Conservation (phyloP, 1,140 invertebrate genomes). For the Araneus ventricosus region DNA sequence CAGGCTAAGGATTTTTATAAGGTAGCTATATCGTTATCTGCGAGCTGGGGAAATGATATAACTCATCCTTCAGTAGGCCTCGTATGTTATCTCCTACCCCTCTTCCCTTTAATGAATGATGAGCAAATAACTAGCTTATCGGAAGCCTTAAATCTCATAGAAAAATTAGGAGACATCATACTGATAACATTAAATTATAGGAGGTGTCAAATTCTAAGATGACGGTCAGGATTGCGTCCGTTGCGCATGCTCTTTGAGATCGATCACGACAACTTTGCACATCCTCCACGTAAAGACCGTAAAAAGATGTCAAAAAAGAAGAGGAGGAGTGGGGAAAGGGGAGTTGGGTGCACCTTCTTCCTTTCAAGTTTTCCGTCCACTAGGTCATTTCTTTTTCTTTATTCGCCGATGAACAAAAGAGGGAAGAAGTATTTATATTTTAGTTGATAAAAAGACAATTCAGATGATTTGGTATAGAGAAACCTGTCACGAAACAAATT, state of each 20-base stretch:
- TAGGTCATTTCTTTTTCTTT: constrained; percentile 54
- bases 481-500: not conserved
- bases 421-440: not conserved
- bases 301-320: constrained; percentile 6
- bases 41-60: constrained; percentile 15
- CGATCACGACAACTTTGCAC: constrained; percentile 44
- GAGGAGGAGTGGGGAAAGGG: not conserved
- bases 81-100: constrained; percentile 46
- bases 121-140: constrained; percentile 69
- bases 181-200: constrained; percentile 71
- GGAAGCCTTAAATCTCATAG: constrained; percentile 63
- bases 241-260: constrained; percentile 23
- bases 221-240: constrained; percentile 48
- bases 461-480: not conserved
- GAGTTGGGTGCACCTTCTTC: not conserved
- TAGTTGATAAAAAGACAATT: not conserved
- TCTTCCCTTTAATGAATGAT: constrained; percentile 60
- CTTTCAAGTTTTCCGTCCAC: not conserved
- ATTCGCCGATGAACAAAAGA: not conserved
- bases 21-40: constrained; percentile 40
- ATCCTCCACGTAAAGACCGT: constrained; percentile 22
- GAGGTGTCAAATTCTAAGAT: constrained; percentile 65
- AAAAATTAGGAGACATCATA: constrained; percentile 70
- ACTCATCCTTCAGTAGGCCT: constrained; percentile 48
- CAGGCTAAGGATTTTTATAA: not conserved